A percentile compares a stretch with the other conserved stretches of the same genome.
phyloP scores from a whole-genome alignment of 1,140 invertebrate species.

The Bombus vancouverensis region DNA sequence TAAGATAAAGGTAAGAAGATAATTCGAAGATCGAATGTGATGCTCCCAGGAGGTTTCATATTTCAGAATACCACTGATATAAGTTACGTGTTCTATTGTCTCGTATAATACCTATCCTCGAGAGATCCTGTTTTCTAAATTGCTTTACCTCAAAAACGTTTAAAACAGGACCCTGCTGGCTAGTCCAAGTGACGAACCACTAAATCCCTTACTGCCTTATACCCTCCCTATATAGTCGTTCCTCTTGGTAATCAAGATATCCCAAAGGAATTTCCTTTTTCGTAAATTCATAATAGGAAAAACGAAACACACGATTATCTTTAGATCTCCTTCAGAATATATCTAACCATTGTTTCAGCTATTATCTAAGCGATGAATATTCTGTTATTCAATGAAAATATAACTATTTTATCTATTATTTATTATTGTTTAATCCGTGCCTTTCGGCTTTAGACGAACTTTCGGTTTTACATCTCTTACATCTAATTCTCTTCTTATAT shows the following conservation, averaged over 20 bases:
- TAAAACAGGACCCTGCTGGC: neutral
- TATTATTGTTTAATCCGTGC: no score
- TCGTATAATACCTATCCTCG: neutral
- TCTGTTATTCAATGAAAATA: neutral
- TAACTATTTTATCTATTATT: neutral
- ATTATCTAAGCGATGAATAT: neutral
- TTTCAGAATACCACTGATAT: neutral
- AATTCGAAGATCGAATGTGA: neutral
- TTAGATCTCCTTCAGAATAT: neutral
- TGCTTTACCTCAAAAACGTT: neutral
- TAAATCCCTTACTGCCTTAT: constrained; percentile 1
- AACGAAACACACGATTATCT: neutral
- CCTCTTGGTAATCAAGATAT: constrained; percentile 1
- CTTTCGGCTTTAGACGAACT: no score
- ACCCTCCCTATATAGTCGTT: no score
- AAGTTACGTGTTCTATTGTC: neutral
- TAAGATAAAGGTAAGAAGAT: neutral
- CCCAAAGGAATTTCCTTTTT: constrained; percentile 1
- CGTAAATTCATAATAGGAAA: neutral
- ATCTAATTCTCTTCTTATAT: no score
- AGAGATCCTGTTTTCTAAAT: neutral
- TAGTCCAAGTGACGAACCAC: neutral
- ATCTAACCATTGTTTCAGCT: neutral
- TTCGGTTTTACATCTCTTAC: no score
- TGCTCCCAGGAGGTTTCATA: neutral